phyloP scores from a whole-genome alignment of 2,888 invertebrate genomes.

The Drosophila bunnanda region DNA sequence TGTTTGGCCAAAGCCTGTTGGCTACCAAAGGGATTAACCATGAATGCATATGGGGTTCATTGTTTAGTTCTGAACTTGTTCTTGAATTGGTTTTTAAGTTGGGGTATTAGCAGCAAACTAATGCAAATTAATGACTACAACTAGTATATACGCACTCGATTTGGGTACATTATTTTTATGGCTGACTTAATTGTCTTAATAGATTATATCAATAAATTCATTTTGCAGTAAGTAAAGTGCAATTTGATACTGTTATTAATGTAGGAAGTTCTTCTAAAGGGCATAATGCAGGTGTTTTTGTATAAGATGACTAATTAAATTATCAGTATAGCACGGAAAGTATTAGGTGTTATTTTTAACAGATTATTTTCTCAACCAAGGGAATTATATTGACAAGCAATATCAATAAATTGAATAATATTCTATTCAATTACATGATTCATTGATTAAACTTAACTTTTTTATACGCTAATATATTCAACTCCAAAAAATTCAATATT shows the following conservation, averaged over 20 bases:
- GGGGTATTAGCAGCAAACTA: background rate
- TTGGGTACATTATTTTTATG: constrained; percentile 3
- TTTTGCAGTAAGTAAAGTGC: background rate
- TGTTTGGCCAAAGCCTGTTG: constrained; percentile 23
- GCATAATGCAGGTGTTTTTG: background rate
- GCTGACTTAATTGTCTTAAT: background rate
- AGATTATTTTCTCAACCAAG: background rate
- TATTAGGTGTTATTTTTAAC: background rate
- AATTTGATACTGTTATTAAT: background rate
- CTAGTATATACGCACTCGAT: background rate
- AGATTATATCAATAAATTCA: background rate
- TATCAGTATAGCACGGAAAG: background rate
- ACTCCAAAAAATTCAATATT: too few relatives aligned
- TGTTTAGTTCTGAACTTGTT: constrained; percentile 7
- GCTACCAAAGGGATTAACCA: constrained; percentile 24
- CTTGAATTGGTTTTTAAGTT: constrained; percentile 16
- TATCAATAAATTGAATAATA: background rate
- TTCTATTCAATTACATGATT: background rate
- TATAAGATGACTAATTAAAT: constrained; percentile 1
- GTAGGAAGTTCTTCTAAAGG: too few relatives aligned
- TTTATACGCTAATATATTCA: too few relatives aligned
- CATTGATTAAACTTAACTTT: background rate
- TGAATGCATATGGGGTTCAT: background rate
- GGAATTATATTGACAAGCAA: background rate
- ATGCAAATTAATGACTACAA: constrained; percentile 5